Percentiles rank a stretch among this genome's conserved stretches.
Evolutionary conservation across 1,140 invertebrate species (phyloP).

Genomic region (Plutomurus gul): DNA sequence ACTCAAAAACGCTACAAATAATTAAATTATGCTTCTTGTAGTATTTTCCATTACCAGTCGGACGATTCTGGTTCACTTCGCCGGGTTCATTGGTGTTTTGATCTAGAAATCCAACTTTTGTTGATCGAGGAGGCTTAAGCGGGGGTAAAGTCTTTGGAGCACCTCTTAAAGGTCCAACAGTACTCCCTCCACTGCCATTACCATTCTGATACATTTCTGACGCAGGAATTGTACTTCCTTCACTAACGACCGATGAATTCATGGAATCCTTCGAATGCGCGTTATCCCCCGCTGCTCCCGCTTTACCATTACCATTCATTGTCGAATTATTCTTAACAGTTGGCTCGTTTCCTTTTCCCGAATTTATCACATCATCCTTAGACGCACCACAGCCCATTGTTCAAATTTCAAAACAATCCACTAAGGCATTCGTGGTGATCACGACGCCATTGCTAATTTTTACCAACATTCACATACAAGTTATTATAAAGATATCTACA

Average conservation of each 20-base stretch:
- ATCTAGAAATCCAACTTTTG: constrained; percentile 37
- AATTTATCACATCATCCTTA: constrained; percentile 39
- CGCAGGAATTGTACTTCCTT: constrained; percentile 43
- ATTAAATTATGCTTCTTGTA: too few relatives aligned
- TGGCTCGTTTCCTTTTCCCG: constrained; percentile 9
- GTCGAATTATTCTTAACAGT: neutral
- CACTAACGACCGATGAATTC: constrained; percentile 24
- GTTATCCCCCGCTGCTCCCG: neutral
- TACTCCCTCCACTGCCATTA: neutral
- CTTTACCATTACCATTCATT: neutral
- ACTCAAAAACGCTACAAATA: too few relatives aligned
- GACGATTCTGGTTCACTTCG: constrained; percentile 32
- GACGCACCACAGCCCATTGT: constrained; percentile 41
- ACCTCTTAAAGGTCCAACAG: neutral
- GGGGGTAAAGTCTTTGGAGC: constrained; percentile 31
- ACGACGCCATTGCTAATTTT: neutral
- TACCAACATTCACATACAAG: neutral
- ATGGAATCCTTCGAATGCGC: constrained; percentile 10
- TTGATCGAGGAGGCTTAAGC: constrained; percentile 40
- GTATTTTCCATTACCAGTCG: neutral
- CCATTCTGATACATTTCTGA: constrained; percentile 36
- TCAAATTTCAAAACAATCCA: neutral
- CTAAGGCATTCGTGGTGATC: neutral
- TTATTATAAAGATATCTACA: neutral
- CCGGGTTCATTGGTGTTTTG: constrained; percentile 25